Base-by-base conservation (phyloP, 2,888 invertebrate species). In the Pomacea canaliculata region DNA sequence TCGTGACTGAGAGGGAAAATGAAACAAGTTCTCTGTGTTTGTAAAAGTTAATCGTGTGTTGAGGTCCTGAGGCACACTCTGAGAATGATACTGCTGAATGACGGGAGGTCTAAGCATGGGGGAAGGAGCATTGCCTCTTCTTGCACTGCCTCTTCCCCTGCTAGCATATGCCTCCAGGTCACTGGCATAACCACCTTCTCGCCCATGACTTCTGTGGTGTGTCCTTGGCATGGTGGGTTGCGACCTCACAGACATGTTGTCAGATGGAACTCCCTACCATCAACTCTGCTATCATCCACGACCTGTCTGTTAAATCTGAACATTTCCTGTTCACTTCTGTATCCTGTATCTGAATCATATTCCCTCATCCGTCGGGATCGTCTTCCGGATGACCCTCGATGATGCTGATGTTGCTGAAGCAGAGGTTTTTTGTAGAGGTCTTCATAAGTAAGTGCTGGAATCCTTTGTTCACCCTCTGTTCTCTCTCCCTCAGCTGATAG, bases 341-440 rank as follows among this genome's bases (percentile, higher is more conserved):
- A 89, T 74, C 89, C 90, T 9, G 88, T 88, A 79, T 90, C 90
- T 0, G 89, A 89, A 70, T 89, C 89, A 75, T 90, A 90, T 18
- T 88, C 89, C 68, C 86, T 76, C 76, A 82, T 79, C 56, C 83
- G 80, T 10, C 83, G 79, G 66, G 83, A 83, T 10, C 80, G 77
- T 16, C 77, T 68, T 23, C 10, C 27, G 12, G 63, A 23, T 23
- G 63, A 63, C 19, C 63, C 63, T 7, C 79, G 73, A 48, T 51
- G 51, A 37, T 68, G 73, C 19, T 72, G 69, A 65, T 79, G 79
- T 37, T 79, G 76, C 13, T 70, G 65, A 4, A 71, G 68, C 7
- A 78, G 65, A 7, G 76, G 80, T 37, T 76, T 76, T 46, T 69
- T 46, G 60, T 80, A 80, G 7, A 80, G 73, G 37, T 80, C 80